Conservation (phyloP, 2,888 invertebrate species). For the Monoplex corrugatus region DNA sequence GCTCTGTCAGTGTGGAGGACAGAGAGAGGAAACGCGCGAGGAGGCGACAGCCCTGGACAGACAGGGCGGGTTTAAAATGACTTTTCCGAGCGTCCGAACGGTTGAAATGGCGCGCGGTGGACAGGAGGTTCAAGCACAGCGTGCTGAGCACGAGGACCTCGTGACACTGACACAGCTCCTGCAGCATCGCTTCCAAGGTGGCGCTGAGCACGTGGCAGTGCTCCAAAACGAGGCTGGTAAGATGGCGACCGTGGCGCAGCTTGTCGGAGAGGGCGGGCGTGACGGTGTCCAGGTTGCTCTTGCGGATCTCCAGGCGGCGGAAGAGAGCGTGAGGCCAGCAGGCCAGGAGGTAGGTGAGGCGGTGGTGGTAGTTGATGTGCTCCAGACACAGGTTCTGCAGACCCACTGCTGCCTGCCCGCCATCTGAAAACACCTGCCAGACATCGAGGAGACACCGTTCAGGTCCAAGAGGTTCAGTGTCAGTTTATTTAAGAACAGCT, state of each 20-base stretch:
- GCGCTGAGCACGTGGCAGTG: constrained; percentile 56
- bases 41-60: constrained; percentile 43
- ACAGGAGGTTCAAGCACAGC: constrained; percentile 55
- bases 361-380: constrained; percentile 60
- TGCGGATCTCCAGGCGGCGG: constrained; percentile 53
- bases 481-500: no score
- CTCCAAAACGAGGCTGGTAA: constrained; percentile 55
- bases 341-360: constrained; percentile 56
- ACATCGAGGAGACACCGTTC: no score
- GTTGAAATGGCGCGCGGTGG: constrained; percentile 55
- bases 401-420: constrained; percentile 42
- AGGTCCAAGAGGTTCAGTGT: no score
- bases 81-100: constrained; percentile 54
- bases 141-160: constrained; percentile 41
- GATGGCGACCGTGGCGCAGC: constrained; percentile 42
- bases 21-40: constrained; percentile 51
- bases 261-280: constrained; percentile 52
- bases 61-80: constrained; percentile 53
- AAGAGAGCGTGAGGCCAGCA: constrained; percentile 57
- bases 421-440: not conserved
- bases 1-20: constrained; percentile 50
- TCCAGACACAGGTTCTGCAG: constrained; percentile 58
- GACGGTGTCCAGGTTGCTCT: constrained; percentile 57
- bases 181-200: constrained; percentile 50
- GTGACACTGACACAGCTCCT: constrained; percentile 34